phyloP scores from a whole-genome alignment of 2,888 invertebrate genomes.

The Pristionchus exspectatus region DNA sequence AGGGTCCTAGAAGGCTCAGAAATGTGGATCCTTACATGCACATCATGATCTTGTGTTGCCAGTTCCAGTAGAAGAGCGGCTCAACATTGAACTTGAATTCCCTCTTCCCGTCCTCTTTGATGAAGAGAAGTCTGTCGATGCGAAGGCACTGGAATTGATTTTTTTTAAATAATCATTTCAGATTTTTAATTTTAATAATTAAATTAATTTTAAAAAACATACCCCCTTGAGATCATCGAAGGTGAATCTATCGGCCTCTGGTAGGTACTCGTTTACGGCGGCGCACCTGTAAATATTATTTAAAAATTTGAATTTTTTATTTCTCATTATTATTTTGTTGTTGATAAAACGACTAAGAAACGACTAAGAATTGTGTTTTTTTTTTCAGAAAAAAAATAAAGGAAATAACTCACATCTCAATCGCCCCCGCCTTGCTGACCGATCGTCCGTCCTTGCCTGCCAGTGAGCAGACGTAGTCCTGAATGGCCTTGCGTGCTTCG shows the following conservation, averaged over 20 bases:
- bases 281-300: background rate
- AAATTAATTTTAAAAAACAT: background rate
- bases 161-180: too few relatives aligned
- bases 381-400: background rate
- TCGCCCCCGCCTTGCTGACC: background rate
- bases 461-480: background rate
- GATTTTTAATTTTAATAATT: too few relatives aligned
- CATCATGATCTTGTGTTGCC: background rate
- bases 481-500: background rate
- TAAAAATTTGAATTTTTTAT: background rate
- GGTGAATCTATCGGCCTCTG: background rate
- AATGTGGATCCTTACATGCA: background rate
- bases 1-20: too few relatives aligned
- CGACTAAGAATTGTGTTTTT: too few relatives aligned
- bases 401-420: background rate
- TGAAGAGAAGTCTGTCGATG: background rate
- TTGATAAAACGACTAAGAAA: background rate
- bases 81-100: background rate
- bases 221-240: background rate
- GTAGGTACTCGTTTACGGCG: background rate
- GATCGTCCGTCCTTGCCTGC: background rate
- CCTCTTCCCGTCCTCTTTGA: background rate
- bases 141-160: background rate
- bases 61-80: background rate
- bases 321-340: too few relatives aligned